Evolutionary conservation across 2,888 invertebrate genomes (phyloP).

Genomic region (Ferdinandea cuprea): DNA sequence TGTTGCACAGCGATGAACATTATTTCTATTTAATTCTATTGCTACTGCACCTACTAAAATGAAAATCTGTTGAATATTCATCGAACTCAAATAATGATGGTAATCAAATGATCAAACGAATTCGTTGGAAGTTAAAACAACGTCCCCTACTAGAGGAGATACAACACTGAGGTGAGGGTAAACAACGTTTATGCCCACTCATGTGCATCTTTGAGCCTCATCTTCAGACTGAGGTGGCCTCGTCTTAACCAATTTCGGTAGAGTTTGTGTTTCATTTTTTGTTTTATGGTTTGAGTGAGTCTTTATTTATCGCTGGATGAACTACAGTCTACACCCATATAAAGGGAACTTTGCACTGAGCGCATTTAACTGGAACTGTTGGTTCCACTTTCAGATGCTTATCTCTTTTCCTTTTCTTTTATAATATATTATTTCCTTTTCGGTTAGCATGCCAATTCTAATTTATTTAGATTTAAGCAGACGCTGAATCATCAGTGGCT

Average conservation of each 20-base stretch:
- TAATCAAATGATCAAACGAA: conserved; percentile 26
- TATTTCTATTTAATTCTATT: not conserved
- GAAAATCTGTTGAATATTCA: conserved; percentile 38
- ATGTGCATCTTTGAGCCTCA: conserved; percentile 36
- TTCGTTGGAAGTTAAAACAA: conserved; percentile 29
- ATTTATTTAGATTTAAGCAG: conserved; percentile 34
- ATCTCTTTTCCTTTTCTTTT: conserved; percentile 3
- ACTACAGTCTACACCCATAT: conserved; percentile 18
- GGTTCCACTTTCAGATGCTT: conserved; percentile 33
- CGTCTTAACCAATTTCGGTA: conserved; percentile 26
- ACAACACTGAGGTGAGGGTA: not conserved
- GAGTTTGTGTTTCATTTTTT: not conserved
- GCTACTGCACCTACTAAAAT: conserved; percentile 36
- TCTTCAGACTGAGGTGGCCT: conserved; percentile 14
- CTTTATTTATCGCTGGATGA: conserved; percentile 22
- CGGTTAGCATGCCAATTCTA: conserved; percentile 44
- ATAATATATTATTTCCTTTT: conserved; percentile 12
- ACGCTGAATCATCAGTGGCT: conserved; percentile 42
- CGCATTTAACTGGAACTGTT: conserved; percentile 39
- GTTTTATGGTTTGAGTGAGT: conserved; percentile 11
- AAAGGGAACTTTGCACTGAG: conserved; percentile 22
- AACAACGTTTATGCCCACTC: conserved; percentile 50
- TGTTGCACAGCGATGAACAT: not conserved
- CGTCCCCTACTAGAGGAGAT: not conserved
- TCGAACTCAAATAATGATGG: conserved; percentile 13